Base-by-base conservation (phyloP, 2,113 vertebrate genomes). In the Archocentrus centrarchus region DNA sequence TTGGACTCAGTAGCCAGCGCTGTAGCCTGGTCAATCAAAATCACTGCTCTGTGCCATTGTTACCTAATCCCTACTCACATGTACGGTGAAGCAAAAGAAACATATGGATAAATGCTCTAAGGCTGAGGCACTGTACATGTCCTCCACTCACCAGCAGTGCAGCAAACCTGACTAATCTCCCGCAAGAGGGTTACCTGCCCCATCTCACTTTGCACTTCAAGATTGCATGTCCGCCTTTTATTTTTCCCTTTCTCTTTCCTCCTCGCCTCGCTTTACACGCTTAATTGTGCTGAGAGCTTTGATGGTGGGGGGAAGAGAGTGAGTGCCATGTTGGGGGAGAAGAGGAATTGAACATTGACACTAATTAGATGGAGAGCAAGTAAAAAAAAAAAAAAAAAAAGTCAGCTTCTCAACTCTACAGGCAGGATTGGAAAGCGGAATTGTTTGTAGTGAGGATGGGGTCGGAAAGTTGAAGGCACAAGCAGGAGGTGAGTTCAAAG, bases 241-340 rank as follows among this genome's bases (percentile, higher is more conserved):
- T 92, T 89, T 64, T 81, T 58, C 75, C 73, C 55, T 53, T 39
- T 83, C 39, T 84, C 77, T 80, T 75, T 78, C 59, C 82, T 90
- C 61, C 64, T 81, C 4, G 79, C 88, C 70, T 83, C 62, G 76
- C 88, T 93, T 95, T 89, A 53, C 77, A 86, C 62, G 24, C 81
- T 83, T 93, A 94, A 96, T 95, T 95, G 93, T 94, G 89, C 93
- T 89, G 79, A 87, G 76, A 86, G 93, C 92, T 95, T 94, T 95
- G 91, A 94, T 93, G 88, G 90, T 90, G 92, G 93, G 93, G 91
- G 93, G 91, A 91, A 86, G 91, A 82, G 66, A 85, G 81, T 27
- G 75, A 87, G 82, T 22, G 84, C 59, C 10, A 79, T 77, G 77
- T 66, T 79, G 87, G 85, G 85, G 83, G 77, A 88, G 86, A 83